Conservation (phyloP, 2,888 invertebrate genomes). For the Spicauda simplicius region DNA sequence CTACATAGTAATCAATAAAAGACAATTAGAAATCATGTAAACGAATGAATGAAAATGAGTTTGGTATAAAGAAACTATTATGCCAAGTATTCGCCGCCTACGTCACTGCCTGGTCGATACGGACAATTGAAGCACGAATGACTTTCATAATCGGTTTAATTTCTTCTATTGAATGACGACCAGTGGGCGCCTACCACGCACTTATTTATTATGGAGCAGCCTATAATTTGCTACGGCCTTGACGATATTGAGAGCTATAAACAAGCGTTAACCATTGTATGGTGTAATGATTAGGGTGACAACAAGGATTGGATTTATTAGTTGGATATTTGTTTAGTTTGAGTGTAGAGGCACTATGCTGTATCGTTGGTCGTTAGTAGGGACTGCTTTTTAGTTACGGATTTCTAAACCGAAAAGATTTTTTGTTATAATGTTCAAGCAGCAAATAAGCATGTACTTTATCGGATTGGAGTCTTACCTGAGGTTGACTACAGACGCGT, state of each 20-base stretch:
- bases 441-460: no score
- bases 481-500: no score
- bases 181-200: conserved; percentile 41
- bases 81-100: conserved; percentile 8
- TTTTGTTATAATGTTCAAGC: no score
- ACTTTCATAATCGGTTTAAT: conserved; percentile 23
- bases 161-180: conserved; percentile 44
- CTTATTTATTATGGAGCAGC: conserved; percentile 17
- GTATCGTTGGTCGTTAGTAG: no score
- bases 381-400: no score
- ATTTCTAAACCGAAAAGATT: no score
- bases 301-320: no score
- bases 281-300: no score
- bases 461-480: no score
- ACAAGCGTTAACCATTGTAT: background rate
- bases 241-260: conserved; percentile 10
- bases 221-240: conserved; percentile 24
- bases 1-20: no score
- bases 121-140: conserved; percentile 29
- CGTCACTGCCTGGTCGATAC: conserved; percentile 8
- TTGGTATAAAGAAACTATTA: background rate
- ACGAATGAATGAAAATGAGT: background rate
- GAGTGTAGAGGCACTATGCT: no score
- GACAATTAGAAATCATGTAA: conserved; percentile 1
- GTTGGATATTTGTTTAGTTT: no score